phyloP scores from a whole-genome alignment of 2,113 vertebrate species.

The Phylloscopus trochiloides region DNA sequence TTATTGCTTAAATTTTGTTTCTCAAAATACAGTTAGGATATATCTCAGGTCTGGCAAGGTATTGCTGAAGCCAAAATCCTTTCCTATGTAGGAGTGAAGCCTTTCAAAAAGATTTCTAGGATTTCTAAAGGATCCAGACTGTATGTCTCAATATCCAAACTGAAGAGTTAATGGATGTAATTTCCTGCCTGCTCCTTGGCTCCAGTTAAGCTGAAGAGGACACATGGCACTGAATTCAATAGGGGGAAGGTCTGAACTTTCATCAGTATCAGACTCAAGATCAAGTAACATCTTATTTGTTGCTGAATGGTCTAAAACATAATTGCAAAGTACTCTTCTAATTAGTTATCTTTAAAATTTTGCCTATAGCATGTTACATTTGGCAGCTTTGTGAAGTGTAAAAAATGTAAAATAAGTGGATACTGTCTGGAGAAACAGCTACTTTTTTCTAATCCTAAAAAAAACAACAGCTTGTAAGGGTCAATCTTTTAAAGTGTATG shows the following conservation, averaged over 20 bases:
- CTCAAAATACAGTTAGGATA: neutral
- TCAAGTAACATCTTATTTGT: conserved; percentile 36
- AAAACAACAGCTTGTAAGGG: conserved; percentile 68
- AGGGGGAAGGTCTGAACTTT: neutral
- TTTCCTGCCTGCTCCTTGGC: neutral
- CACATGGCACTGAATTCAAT: neutral
- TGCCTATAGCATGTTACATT: conserved; percentile 42
- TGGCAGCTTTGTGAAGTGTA: conserved; percentile 49
- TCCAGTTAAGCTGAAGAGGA: neutral
- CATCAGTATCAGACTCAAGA: neutral
- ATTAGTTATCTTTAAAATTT: conserved; percentile 68
- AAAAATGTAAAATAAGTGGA: conserved; percentile 51
- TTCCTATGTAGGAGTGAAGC: neutral
- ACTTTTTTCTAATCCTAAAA: conserved; percentile 69
- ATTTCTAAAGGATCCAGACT: neutral
- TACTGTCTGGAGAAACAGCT: conserved; percentile 46
- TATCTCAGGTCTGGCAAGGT: neutral
- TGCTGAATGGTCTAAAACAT: conserved; percentile 12
- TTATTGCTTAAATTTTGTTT: neutral
- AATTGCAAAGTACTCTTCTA: conserved; percentile 47
- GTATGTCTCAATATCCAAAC: neutral
- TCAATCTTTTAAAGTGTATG: conserved; percentile 73
- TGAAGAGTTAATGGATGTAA: neutral
- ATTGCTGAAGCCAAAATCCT: neutral
- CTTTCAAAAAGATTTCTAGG: neutral